phyloP scores from a whole-genome alignment of 2,797 vertebrate species.

The Sparus aurata region DNA sequence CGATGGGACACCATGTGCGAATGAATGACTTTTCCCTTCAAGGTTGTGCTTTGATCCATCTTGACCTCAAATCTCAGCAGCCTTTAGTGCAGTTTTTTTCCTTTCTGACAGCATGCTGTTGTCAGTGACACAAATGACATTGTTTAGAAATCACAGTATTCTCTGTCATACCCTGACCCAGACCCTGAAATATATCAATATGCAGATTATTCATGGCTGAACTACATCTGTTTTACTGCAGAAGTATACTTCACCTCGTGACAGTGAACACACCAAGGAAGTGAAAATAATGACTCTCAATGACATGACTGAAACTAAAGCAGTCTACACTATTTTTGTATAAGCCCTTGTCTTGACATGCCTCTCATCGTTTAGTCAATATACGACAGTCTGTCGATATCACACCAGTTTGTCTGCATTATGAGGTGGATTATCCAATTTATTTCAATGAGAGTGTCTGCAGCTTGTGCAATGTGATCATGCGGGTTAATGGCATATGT shows the following conservation, averaged over 20 bases:
- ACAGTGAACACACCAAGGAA: neutral
- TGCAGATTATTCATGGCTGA: neutral
- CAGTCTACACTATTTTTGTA: neutral
- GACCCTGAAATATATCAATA: neutral
- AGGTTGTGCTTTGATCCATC: neutral
- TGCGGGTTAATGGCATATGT: neutral
- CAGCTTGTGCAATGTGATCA: neutral
- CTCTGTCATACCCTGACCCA: neutral
- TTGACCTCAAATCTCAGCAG: neutral
- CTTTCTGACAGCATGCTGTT: neutral
- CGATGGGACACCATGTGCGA: neutral
- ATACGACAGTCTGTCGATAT: neutral
- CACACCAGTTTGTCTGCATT: neutral
- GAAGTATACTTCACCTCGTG: neutral
- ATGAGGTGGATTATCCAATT: neutral
- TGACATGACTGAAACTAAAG: neutral
- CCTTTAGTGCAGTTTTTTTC: constrained; percentile 19
- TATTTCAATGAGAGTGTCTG: neutral
- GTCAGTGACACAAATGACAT: neutral
- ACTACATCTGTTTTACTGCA: neutral
- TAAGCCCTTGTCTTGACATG: too few relatives aligned
- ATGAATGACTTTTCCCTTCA: neutral
- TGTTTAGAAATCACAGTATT: neutral
- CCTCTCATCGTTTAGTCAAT: too few relatives aligned
- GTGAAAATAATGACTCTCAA: neutral